Evolutionary conservation across 2,113 vertebrate species (phyloP), one percentile per base, ranked within the genome.

Genomic region (Camelus dromedarius): DNA sequence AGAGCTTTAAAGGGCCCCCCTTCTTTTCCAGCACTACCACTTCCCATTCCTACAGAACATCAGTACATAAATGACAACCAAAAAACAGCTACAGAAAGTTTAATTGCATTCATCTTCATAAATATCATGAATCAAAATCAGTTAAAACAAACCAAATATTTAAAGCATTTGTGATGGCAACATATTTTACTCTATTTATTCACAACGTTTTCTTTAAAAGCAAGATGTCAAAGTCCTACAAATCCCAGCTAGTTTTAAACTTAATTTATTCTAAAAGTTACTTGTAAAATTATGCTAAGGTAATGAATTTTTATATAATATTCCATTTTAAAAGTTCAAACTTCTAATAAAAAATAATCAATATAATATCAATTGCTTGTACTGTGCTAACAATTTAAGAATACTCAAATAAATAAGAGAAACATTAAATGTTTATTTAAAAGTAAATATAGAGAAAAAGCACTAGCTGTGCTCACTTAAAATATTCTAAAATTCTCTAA

Each of bases 11-110:
- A 98, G 46, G 99, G 99, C 82, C 99, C 99, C 50, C 99, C 99
- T 98, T 99, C 99, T 98, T 99, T 99, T 96, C 99, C 99, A 77
- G 98, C 99, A 93, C 99, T 99, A 96, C 99, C 99, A 97, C 99
- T 99, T 98, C 99, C 99, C 99, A 99, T 99, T 98, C 99, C 99
- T 99, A 98, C 96, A 98, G 98, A 98, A 96, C 97, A 98, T 93
- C 91, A 97, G 98, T 93, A 99, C 89, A 86, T 84, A 98, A 98
- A 97, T 84, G 87, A 98, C 87, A 98, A 98, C 97, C 92, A 98
- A 62, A 97, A 98, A 2, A 28, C 76, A 93, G 92, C 92, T 95
- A 72, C 8, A 85, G 95, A 87, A 95, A 91, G 58, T 18, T 96
- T 91, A 93, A 75, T 0, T 69, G 83, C 62, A 89, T 48, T 82